A percentile compares a stretch with the other conserved stretches of the same genome.
Evolutionary conservation across 92 coral and sea anemone genomes (phyloP).

Genomic region (Epizoanthus scotinus): DNA sequence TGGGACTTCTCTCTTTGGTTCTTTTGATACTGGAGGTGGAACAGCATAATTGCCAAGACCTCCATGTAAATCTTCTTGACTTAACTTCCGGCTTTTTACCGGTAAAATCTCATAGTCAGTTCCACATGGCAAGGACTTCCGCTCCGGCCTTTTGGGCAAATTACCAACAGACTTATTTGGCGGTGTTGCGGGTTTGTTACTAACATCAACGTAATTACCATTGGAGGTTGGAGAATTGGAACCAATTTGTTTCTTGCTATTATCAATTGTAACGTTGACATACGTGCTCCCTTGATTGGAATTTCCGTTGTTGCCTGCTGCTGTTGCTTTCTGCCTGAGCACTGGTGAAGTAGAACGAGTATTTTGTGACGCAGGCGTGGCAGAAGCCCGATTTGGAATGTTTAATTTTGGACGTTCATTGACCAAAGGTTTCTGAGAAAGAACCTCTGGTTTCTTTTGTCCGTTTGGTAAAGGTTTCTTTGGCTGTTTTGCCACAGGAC

Average conservation of each 20-base stretch:
- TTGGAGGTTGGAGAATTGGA: background rate
- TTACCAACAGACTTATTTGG: background rate
- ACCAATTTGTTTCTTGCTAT: background rate
- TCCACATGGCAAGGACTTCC: constrained; percentile 19
- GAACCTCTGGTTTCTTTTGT: constrained; percentile 14
- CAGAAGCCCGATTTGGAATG: constrained; percentile 9
- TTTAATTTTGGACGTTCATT: background rate
- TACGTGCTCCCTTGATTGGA: background rate
- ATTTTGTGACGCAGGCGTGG: background rate
- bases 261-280: constrained; percentile 5
- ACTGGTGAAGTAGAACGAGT: constrained; percentile 1
- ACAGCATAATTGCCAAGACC: background rate
- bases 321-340: constrained; percentile 23
- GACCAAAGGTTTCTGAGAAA: constrained; percentile 10
- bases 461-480: constrained; percentile 24
- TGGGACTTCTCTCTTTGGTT: constrained; percentile 29
- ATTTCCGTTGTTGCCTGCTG: background rate
- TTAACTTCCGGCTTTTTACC: constrained; percentile 1
- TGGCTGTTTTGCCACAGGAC: constrained; percentile 34
- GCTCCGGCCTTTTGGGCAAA: background rate
- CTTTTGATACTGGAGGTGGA: constrained; percentile 1
- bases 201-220: background rate
- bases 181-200: background rate
- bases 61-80: background rate
- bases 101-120: constrained; percentile 6